Base-by-base conservation (phyloP, 2,888 invertebrate species). In the Leucoptera coffeella region DNA sequence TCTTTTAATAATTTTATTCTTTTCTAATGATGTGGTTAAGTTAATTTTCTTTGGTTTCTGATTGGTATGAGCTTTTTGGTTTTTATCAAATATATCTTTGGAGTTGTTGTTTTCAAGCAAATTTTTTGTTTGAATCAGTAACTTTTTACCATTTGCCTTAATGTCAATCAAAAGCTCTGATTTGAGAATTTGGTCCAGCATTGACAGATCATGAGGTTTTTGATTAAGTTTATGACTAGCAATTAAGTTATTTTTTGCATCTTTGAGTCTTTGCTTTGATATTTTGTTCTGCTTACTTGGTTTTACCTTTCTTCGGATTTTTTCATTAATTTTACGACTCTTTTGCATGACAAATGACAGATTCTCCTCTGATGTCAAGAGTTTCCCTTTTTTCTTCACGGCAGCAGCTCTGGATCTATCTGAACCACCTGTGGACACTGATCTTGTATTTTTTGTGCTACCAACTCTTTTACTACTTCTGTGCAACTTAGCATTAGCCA, bases 21-120 rank as follows among this genome's bases (percentile, higher is more conserved):
- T 4, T 13, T 27, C 11, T 20, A 14, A 21, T 4, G 13, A 6
- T 21, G 21, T 19, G 19, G 6, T 17, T 7, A 6, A 7, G 6
- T 17, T 17, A 17, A 6, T 17, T 26, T 17, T 15, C 29, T 25
- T 34, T 8, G 28, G 27, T 32, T 31, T 33, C 25, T 29, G 22
- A 28, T 29, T 31, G 5, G 25, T n/a, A 23, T 26, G 30, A 12
- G 20, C 14, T 29, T 28, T 38, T 27, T 38, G 40, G 35, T 58
- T 62, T 37, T 58, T 48, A 30, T 60, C 40, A 35, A 41, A 50
- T 30, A 53, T 41, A 35, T 46, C 56, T 44, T 53, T 44, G 47
- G 62, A 52, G 56, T 71, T 58, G 47, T 76, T 75, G 50, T 76
- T 73, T 35, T 50, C 43, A 11, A 32, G 14, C 12, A 24, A 7